Conservation (phyloP, 2,113 vertebrate genomes). For the Amphilophus citrinellus region DNA sequence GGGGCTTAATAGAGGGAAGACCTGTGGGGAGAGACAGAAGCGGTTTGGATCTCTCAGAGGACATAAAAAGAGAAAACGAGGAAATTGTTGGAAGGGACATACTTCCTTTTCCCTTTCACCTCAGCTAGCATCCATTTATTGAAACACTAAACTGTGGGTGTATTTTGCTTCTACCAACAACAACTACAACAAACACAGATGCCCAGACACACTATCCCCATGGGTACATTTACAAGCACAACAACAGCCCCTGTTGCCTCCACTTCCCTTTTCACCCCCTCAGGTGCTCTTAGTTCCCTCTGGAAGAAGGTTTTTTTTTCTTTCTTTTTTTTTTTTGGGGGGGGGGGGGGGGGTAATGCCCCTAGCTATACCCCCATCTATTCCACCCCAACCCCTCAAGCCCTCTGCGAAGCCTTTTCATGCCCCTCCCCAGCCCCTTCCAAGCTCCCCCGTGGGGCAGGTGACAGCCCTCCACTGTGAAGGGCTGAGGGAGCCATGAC, state of each 20-base stretch:
- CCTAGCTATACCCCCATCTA: slow-evolving; percentile 83
- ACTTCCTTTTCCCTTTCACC: not conserved
- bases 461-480: slow-evolving; percentile 93
- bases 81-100: not conserved
- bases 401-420: slow-evolving; percentile 85
- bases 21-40: not conserved
- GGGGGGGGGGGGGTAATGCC: slow-evolving; percentile 82
- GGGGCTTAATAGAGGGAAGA: not conserved
- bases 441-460: slow-evolving; percentile 92
- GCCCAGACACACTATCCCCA: slow-evolving; percentile 63
- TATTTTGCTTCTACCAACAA: slow-evolving; percentile 27
- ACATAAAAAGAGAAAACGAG: not conserved
- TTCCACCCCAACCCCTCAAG: slow-evolving; percentile 79
- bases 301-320: slow-evolving; percentile 63
- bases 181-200: slow-evolving; percentile 50
- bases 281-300: slow-evolving; percentile 87
- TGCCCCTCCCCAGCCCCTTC: slow-evolving; percentile 68
- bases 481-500: slow-evolving; percentile 91
- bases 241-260: slow-evolving; percentile 57
- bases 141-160: not conserved
- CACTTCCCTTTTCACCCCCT: slow-evolving; percentile 65
- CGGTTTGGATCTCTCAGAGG: not conserved
- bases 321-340: not conserved
- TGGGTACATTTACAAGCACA: slow-evolving; percentile 69
- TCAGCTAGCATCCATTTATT: not conserved